A percentile compares a stretch with the other conserved stretches of the same genome.
These are phyloP conservation scores for Myodes glareolus DNA, from an alignment of 2,113 vertebrate species.

Conservation along the genomic window DNA sequence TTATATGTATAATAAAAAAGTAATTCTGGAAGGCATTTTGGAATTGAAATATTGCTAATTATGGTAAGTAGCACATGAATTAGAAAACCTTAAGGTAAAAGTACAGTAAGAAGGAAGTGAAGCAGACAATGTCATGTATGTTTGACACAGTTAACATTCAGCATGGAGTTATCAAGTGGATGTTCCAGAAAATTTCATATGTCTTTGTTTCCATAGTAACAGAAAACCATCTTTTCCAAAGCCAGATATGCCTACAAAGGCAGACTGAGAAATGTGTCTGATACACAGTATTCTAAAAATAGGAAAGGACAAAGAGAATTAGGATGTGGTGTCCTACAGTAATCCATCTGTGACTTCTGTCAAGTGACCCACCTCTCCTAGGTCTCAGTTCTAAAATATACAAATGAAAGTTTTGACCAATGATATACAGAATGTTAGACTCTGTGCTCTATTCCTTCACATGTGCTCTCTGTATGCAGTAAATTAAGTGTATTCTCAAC, in stretches of 20 bases:
- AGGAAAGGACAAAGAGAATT: neutral
- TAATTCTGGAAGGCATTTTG: constrained; percentile 21
- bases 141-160: neutral
- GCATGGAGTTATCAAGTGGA: neutral
- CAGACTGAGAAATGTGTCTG: neutral
- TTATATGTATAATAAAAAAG: neutral
- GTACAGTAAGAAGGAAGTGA: neutral
- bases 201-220: neutral
- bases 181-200: neutral
- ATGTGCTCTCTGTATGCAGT: neutral
- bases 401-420: neutral
- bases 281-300: neutral
- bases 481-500: neutral
- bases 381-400: neutral
- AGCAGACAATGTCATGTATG: neutral
- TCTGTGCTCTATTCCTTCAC: neutral
- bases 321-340: neutral
- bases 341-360: neutral
- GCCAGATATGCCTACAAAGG: neutral
- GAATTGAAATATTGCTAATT: constrained; percentile 46
- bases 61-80: neutral
- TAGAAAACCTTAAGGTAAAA: neutral
- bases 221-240: constrained; percentile 20
- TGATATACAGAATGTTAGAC: neutral
- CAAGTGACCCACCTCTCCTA: neutral